Base-by-base conservation (phyloP, 1,140 invertebrate species). In the Aphelenchoides besseyi region DNA sequence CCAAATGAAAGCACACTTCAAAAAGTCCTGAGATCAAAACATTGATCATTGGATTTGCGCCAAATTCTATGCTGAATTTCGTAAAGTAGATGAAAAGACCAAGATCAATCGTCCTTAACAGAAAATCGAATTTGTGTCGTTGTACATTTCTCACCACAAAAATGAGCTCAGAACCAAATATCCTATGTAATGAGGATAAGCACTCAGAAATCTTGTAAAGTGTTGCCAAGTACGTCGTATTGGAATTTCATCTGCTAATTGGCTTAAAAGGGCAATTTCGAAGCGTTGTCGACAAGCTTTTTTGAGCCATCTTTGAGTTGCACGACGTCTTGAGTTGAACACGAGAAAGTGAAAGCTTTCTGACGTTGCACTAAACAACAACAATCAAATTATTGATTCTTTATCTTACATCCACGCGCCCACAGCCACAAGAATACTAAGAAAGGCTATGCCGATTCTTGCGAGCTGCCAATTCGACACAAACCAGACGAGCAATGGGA, bases 401-500 rank as follows among this genome's bases (percentile, higher is more conserved):
- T 8, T 8, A 59, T 8, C 55, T 59, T 33, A 59, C 55, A 33
- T 29, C 55, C 55, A 59, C 55, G 18, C 5, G 23, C 5, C 12
- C 5, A 59, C 26, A 33, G 55, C 26, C 12, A 59, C 5, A 5
- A 59, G 12, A 33, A 23, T 23, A 33, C 5, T 8, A 5, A 18
- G 55, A 8, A 28, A 59, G 67, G 16, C 70, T 12, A 69, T 29
- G 29, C 12, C 16, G 63, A 12, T 12, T 16, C 16, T 70, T 12
- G 68, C 61, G 12, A n/a, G 18, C 1, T 62, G 23, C 67, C 67
- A 69, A 33, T 69, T 62, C 12, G 67, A 28, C 33, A 66, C 63
- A 12, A 66, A 35, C 3, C 41, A n/a, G 33, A 32, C 63, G 2
- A 66, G 12, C 12, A 71, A 29, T 1, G 67, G 66, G 1, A 69